Conservation (phyloP, 1,140 invertebrate genomes). For the Archivesica marissinica region DNA sequence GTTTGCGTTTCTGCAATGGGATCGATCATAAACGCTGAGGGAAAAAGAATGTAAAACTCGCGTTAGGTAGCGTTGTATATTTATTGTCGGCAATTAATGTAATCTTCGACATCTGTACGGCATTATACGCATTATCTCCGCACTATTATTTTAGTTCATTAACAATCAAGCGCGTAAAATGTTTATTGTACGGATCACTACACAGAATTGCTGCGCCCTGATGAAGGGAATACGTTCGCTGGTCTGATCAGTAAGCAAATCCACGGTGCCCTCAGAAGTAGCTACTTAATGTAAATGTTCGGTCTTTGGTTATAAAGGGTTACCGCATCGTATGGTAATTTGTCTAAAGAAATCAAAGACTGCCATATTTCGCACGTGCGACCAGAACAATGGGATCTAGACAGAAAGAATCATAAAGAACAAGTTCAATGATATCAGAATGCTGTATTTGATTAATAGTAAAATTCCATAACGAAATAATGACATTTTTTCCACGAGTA, state of each 20-base stretch:
- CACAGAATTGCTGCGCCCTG: constrained; percentile 15
- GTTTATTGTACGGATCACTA: constrained; percentile 46
- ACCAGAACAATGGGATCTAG: not conserved
- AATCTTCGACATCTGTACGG: constrained; percentile 30
- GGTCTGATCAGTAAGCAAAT: constrained; percentile 3
- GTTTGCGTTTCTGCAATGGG: not conserved
- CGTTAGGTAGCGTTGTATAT: constrained; percentile 40
- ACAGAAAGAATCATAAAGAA: not conserved
- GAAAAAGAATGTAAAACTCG: constrained; percentile 26
- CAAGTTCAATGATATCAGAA: too few relatives aligned
- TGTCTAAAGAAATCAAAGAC: not conserved
- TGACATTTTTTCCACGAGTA: too few relatives aligned
- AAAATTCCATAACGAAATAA: too few relatives aligned
- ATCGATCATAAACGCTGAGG: constrained; percentile 5
- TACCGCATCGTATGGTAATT: not conserved
- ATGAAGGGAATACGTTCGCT: constrained; percentile 27
- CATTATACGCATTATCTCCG: constrained; percentile 29
- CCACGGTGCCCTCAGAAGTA: constrained; percentile 15
- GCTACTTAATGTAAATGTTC: constrained; percentile 10
- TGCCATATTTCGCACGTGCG: constrained; percentile 32
- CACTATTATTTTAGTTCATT: constrained; percentile 49
- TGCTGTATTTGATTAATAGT: too few relatives aligned
- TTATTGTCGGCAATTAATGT: constrained; percentile 49
- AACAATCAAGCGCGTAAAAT: constrained; percentile 50
- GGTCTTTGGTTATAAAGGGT: not conserved